Conservation (phyloP, 2,113 vertebrate species). For the Sorex fumeus region DNA sequence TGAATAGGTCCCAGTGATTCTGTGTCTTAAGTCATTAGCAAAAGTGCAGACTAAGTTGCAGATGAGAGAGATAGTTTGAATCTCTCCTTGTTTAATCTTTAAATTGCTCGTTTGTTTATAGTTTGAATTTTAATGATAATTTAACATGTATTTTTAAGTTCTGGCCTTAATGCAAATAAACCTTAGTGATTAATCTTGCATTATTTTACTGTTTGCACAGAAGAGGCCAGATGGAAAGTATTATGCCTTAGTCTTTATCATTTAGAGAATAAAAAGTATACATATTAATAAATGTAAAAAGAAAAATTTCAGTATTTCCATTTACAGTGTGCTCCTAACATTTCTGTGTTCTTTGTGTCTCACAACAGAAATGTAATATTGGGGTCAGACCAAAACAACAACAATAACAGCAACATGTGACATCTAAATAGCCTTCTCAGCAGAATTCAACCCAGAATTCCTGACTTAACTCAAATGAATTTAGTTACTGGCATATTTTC, state of each 20-base stretch:
- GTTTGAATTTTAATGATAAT: slow-evolving; percentile 67
- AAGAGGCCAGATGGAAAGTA: slow-evolving; percentile 41
- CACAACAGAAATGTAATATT: no score
- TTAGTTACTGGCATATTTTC: no score
- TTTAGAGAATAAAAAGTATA: slow-evolving; percentile 45
- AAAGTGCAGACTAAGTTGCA: slow-evolving; percentile 8
- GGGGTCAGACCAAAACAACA: no score
- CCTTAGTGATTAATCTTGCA: not conserved
- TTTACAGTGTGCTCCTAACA: no score
- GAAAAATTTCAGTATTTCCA: no score
- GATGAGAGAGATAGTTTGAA: slow-evolving; percentile 27
- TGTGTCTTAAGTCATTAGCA: not conserved
- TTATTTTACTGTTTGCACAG: slow-evolving; percentile 32
- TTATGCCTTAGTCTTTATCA: not conserved
- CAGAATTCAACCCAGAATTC: no score
- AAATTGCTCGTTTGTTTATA: slow-evolving; percentile 58
- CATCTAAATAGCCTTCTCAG: no score
- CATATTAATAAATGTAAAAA: not conserved
- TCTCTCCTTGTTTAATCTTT: slow-evolving; percentile 42
- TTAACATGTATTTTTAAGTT: slow-evolving; percentile 4
- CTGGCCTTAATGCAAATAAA: slow-evolving; percentile 32
- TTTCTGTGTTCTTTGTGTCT: no score
- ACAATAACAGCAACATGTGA: no score
- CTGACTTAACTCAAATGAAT: no score
- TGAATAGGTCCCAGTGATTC: not conserved